Evolutionary conservation across 2,113 vertebrate species (phyloP), one percentile per base, ranked within the genome.

Genomic region (Phyllopteryx taeniolatus): DNA sequence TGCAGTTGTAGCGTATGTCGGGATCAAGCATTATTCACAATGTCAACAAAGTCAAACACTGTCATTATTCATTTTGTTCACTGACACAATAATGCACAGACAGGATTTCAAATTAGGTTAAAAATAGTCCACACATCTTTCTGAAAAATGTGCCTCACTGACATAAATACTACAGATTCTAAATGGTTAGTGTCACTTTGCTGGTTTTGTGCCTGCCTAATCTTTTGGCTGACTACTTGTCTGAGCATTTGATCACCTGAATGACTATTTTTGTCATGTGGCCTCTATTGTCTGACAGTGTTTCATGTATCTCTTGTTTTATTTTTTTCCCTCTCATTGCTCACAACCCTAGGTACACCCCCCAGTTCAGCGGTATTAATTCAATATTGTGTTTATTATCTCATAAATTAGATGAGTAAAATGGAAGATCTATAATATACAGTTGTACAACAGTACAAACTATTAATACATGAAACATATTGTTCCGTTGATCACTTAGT

Each of bases 191-290:
- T 64, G 19, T 43, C 35, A 42, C 35, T 44, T 22, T 44, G 20
- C 39, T 13, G 19, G 35, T 39, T 44, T 64, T 35, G 20, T 0
- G 5, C 17, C 69, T 31, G 51, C 20, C 33, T 27, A 67, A 73
- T 67, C 39, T 3, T 53, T 76, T 39, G 62, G 20, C 56, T 71
- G 72, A 67, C 64, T 12, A 31, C 47, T 31, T 44, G 68, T 70
- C 22, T 1, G 5, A 57, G n/a, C 5, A 75, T 56, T 77, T 76
- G 67, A 70, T 75, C 59, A 70, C 57, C 53, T 66, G 33, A 7
- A 17, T 14, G 46, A 12, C 69, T 12, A 60, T 64, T 75, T 71
- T 31, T 71, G 7, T 51, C 43, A 27, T 72, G 42, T n/a, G 64
- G 35, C 42, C 62, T 70, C 39, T 71, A 61, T 67, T 71, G 14